A percentile compares a stretch with the other conserved stretches of the same genome.
Evolutionary conservation across 2,888 invertebrate genomes (phyloP).

Genomic region (Rosalia funebris): DNA sequence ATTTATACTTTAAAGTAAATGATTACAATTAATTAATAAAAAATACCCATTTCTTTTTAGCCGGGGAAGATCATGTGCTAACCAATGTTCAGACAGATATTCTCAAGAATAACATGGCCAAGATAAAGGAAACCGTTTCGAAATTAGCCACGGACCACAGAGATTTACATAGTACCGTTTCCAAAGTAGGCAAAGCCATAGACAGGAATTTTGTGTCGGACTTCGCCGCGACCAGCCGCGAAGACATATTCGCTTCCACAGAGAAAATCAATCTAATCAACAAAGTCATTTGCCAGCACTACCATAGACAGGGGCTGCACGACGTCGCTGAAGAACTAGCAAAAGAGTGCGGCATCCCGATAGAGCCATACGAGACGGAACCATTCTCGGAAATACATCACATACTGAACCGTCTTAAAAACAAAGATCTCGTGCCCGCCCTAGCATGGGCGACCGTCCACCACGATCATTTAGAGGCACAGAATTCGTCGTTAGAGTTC

Average conservation of each 20-base stretch:
- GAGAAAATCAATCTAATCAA: slow-evolving; percentile 79
- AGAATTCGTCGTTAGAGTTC: slow-evolving; percentile 80
- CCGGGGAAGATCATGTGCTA: slow-evolving; percentile 73
- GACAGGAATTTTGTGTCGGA: slow-evolving; percentile 95
- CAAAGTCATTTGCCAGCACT: slow-evolving; percentile 92
- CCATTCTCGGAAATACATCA: slow-evolving; percentile 87
- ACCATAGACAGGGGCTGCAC: slow-evolving; percentile 84
- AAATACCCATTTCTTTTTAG: slow-evolving; percentile 68
- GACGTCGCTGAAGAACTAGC: slow-evolving; percentile 89
- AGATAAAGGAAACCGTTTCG: slow-evolving; percentile 84
- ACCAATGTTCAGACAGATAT: slow-evolving; percentile 77
- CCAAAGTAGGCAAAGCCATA: slow-evolving; percentile 89
- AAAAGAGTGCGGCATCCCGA: slow-evolving; percentile 75
- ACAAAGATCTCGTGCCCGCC: slow-evolving; percentile 84
- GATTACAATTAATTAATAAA: too few species aligned
- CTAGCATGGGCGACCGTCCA: slow-evolving; percentile 87
- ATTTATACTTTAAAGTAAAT: too few species aligned
- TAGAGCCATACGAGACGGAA: slow-evolving; percentile 74
- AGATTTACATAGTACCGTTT: slow-evolving; percentile 82
- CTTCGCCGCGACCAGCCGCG: slow-evolving; percentile 86
- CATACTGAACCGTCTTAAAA: slow-evolving; percentile 86
- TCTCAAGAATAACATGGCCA: slow-evolving; percentile 78
- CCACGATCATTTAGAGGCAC: slow-evolving; percentile 75
- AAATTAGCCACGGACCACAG: slow-evolving; percentile 88
- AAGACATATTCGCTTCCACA: slow-evolving; percentile 78